phyloP scores from a whole-genome alignment of 2,888 invertebrate species.

The Agonopterix heracliana region DNA sequence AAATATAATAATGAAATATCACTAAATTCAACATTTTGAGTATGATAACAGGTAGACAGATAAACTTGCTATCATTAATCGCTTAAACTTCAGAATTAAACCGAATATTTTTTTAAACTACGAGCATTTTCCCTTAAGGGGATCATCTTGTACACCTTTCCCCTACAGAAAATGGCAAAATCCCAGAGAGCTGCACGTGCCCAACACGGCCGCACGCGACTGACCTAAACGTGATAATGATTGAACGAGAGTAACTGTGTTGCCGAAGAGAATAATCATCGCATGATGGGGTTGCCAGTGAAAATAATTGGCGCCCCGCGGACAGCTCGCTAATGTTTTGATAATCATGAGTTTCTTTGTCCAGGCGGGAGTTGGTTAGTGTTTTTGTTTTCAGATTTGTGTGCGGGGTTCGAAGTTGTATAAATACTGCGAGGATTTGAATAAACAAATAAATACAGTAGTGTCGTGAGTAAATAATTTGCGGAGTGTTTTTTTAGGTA shows the following conservation, averaged over 20 bases:
- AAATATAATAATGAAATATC: too few relatives aligned
- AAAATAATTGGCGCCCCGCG: slow-evolving; percentile 73
- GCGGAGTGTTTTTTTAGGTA: not conserved
- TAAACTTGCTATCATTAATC: too few relatives aligned
- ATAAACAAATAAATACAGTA: slow-evolving; percentile 34
- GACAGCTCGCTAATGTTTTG: slow-evolving; percentile 66
- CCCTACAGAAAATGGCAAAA: slow-evolving; percentile 32
- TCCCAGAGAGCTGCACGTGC: slow-evolving; percentile 26
- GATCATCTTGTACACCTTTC: too few relatives aligned
- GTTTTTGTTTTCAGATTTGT: slow-evolving; percentile 62
- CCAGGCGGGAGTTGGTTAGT: slow-evolving; percentile 35
- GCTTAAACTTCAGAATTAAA: too few relatives aligned
- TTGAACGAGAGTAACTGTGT: slow-evolving; percentile 55
- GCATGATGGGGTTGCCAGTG: slow-evolving; percentile 62
- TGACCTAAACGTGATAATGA: slow-evolving; percentile 35
- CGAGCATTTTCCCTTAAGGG: too few relatives aligned
- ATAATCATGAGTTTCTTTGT: slow-evolving; percentile 67
- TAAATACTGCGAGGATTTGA: slow-evolving; percentile 33
- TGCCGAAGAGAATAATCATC: slow-evolving; percentile 52
- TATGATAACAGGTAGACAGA: too few relatives aligned
- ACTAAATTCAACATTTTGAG: too few relatives aligned
- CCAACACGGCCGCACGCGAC: slow-evolving; percentile 37
- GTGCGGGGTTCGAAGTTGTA: slow-evolving; percentile 34
- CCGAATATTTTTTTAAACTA: too few relatives aligned
- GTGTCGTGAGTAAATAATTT: not conserved